Evolutionary conservation across 2,113 vertebrate genomes (phyloP).

Genomic region (Naja naja): DNA sequence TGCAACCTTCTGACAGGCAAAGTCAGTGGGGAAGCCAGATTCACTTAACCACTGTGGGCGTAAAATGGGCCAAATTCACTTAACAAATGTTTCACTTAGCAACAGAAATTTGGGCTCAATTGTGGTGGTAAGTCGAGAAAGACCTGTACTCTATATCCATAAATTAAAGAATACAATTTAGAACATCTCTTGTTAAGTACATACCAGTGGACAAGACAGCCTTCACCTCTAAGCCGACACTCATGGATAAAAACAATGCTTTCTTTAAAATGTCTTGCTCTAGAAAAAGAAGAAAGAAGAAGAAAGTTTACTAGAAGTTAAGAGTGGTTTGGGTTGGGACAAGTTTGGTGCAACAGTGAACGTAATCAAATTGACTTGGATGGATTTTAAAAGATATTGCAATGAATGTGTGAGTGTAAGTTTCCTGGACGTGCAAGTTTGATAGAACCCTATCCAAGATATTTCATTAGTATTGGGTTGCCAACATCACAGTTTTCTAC

Average conservation of each 20-base stretch:
- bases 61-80: too few relatives aligned
- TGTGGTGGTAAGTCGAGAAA: too few relatives aligned
- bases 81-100: too few relatives aligned
- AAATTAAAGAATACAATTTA: neutral
- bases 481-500: neutral
- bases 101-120: too few relatives aligned
- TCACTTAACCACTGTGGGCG: too few relatives aligned
- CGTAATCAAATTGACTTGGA: neutral
- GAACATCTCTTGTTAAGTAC: slow-evolving; percentile 38
- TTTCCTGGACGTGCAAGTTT: neutral
- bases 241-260: slow-evolving; percentile 94
- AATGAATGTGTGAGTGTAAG: neutral
- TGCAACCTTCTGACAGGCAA: too few relatives aligned
- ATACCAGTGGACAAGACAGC: slow-evolving; percentile 93
- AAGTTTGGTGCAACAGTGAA: neutral
- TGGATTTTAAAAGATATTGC: neutral
- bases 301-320: slow-evolving; percentile 43
- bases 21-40: too few relatives aligned
- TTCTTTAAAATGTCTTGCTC: slow-evolving; percentile 90
- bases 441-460: neutral
- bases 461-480: neutral
- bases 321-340: neutral
- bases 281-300: slow-evolving; percentile 64
- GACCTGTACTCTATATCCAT: neutral
- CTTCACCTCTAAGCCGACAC: slow-evolving; percentile 84